phyloP scores from a whole-genome alignment of 2,888 invertebrate genomes.

The Tolmerus cingulatus region DNA sequence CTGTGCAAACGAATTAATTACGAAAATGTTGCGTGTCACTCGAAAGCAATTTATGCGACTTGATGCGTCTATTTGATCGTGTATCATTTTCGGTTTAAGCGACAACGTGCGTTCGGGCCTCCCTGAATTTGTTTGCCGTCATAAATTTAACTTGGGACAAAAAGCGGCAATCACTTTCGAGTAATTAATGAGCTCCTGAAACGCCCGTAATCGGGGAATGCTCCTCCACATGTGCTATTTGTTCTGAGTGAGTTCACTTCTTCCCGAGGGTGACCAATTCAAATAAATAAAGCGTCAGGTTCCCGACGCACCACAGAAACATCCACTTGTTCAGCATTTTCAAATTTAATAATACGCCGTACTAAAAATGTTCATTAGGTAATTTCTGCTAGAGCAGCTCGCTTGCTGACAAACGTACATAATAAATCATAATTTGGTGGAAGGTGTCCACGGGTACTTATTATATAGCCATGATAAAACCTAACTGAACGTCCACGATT shows the following conservation, averaged over 20 bases:
- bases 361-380: background rate
- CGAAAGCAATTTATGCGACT: slow-evolving; percentile 13
- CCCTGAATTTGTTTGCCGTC: background rate
- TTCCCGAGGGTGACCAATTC: background rate
- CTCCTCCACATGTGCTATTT: background rate
- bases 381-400: background rate
- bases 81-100: slow-evolving; percentile 1
- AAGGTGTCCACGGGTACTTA: background rate
- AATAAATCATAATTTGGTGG: background rate
- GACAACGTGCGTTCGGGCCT: background rate
- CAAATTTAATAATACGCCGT: background rate
- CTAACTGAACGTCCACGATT: background rate
- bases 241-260: slow-evolving; percentile 18
- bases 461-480: background rate
- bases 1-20: slow-evolving; percentile 23
- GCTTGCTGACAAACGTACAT: background rate
- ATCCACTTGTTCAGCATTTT: background rate
- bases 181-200: slow-evolving; percentile 11
- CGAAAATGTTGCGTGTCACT: slow-evolving; percentile 14
- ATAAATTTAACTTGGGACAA: slow-evolving; percentile 12
- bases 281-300: background rate
- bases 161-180: slow-evolving; percentile 7
- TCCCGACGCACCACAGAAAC: background rate
- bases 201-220: background rate
- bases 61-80: slow-evolving; percentile 18